Percentiles rank a stretch among this genome's conserved stretches.
These are phyloP conservation scores for Galerucella pusilla DNA, from an alignment of 2,888 invertebrate species.

Conservation along the genomic window DNA sequence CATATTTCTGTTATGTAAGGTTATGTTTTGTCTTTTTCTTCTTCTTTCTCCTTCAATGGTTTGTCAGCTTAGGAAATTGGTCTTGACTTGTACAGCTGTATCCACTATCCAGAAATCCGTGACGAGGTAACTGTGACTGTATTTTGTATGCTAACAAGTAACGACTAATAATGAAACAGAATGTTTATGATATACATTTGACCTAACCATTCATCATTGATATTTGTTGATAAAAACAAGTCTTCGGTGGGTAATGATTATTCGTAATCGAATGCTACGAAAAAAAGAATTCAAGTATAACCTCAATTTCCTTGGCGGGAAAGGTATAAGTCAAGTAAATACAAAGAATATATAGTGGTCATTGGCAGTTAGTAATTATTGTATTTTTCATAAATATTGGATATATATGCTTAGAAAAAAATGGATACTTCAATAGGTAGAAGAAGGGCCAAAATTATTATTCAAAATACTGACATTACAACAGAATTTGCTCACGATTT, in stretches of 20 bases:
- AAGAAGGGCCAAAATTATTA: constrained; percentile 52
- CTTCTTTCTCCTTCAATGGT: neutral
- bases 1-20: constrained; percentile 3
- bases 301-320: constrained; percentile 14
- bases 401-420: neutral
- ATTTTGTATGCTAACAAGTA: too few species aligned
- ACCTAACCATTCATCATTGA: too few species aligned
- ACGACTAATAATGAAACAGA: neutral
- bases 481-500: constrained; percentile 79
- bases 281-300: neutral
- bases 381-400: too few species aligned
- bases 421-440: constrained; percentile 57
- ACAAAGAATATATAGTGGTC: neutral
- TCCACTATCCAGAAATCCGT: neutral
- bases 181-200: too few species aligned
- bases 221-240: too few species aligned
- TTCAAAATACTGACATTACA: constrained; percentile 61
- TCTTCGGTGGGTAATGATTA: too few species aligned
- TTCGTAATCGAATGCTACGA: too few species aligned
- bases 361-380: too few species aligned
- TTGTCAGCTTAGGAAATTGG: neutral
- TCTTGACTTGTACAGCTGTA: neutral
- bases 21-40: neutral
- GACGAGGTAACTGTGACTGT: too few species aligned
- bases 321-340: constrained; percentile 1